Conservation (phyloP, 2,888 invertebrate genomes). For the Sesia bembeciformis region DNA sequence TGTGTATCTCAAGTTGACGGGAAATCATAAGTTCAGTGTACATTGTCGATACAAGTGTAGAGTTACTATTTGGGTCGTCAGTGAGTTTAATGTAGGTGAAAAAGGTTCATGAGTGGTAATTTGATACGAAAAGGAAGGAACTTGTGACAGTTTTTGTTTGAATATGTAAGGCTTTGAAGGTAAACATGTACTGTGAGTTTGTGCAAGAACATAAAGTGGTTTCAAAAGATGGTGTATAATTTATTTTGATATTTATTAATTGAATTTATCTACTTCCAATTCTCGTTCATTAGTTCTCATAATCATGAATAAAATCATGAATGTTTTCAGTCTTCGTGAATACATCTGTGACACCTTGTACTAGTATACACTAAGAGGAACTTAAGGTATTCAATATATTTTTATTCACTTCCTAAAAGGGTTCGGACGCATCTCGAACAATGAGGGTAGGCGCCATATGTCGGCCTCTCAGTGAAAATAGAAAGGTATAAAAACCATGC, state of each 20-base stretch:
- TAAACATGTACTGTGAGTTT: no score
- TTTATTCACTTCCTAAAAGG: slow-evolving; percentile 24
- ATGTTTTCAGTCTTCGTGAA: no score
- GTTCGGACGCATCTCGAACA: slow-evolving; percentile 29
- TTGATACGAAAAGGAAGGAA: not conserved
- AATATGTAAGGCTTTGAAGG: not conserved
- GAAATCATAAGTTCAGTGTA: slow-evolving; percentile 10
- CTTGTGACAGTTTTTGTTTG: not conserved
- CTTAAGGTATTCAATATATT: not conserved
- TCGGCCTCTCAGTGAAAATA: slow-evolving; percentile 34
- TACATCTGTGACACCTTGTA: no score
- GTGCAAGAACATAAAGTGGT: no score
- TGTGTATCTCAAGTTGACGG: slow-evolving; percentile 17
- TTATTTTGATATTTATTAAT: no score
- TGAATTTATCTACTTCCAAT: no score
- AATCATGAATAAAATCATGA: no score
- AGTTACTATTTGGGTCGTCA: slow-evolving; percentile 4
- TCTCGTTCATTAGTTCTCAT: no score
- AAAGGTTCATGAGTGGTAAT: not conserved
- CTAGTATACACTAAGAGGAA: not conserved
- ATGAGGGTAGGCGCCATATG: slow-evolving; percentile 36
- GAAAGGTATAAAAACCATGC: slow-evolving; percentile 56
- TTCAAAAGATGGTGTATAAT: no score
- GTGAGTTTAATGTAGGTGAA: not conserved
- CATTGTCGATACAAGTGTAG: slow-evolving; percentile 4